These are phyloP conservation scores for Xiphorhynchus elegans DNA, from an alignment of 2,113 vertebrate genomes.

Conservation along the genomic window DNA sequence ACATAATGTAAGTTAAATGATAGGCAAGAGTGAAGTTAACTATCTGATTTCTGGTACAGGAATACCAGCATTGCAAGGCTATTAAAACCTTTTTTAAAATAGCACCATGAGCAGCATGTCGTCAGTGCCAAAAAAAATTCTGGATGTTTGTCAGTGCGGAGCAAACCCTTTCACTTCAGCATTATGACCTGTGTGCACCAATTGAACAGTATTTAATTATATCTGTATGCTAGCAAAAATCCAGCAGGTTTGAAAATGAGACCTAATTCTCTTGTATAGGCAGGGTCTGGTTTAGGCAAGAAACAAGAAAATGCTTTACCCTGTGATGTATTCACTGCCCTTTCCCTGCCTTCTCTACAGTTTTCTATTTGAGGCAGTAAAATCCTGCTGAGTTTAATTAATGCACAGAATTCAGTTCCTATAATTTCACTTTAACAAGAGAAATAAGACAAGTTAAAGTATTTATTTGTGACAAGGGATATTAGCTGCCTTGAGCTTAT, in stretches of 20 bases:
- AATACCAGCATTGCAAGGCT: background rate
- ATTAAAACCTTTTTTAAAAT: background rate
- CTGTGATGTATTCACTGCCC: background rate
- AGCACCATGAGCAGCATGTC: background rate
- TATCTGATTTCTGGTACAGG: background rate
- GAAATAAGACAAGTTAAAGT: background rate
- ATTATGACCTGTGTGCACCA: background rate
- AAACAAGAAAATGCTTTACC: background rate
- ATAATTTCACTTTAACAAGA: background rate
- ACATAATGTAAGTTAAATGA: background rate
- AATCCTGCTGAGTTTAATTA: background rate
- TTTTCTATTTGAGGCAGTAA: background rate
- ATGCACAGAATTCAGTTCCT: background rate
- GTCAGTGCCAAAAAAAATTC: background rate
- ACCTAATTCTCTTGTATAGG: background rate
- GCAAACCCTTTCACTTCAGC: background rate
- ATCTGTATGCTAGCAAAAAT: background rate
- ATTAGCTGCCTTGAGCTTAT: background rate
- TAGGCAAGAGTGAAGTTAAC: background rate
- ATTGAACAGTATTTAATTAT: background rate
- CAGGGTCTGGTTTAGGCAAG: background rate
- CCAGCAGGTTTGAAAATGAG: background rate
- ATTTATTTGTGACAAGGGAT: background rate
- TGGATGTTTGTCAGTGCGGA: background rate
- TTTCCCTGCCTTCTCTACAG: accelerated